Base-by-base conservation (phyloP, 1,140 invertebrate species). In the Micrasema longulum region DNA sequence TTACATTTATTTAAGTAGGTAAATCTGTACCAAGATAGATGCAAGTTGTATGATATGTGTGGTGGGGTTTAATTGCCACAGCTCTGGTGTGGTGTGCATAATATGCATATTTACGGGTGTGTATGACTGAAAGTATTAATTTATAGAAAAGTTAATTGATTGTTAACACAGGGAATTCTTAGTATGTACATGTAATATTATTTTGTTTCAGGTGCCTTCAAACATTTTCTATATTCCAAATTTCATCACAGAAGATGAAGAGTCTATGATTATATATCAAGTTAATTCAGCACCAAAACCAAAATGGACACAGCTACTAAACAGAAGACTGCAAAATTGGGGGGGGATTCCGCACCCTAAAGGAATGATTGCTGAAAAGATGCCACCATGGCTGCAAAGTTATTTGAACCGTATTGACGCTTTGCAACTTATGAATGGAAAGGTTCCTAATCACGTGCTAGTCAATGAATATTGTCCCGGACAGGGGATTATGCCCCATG, bases 401-500 rank as follows among this genome's bases (percentile, higher is more conserved):
- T 93, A 91, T 77, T 84, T 95, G 16, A 83, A 93, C n/a, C 92
- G 89, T 85, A 89, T 99, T 41, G 84, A 88, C 71, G 78, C 83
- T 9, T 79, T 96, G 4, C 86, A 90, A 60, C 77, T 96, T 35
- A 98, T 98, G 87, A 87, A 88, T 38, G 87, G 87, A 2, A 90
- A 89, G 74, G 91, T 91, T 77, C 93, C 96, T 12, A 99, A 99
- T 83, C 97, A 99, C 87, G 92, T 99, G 3, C 83, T 99, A 22
- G 91, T 99, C 0, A 99, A 99, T 86, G 97, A 99, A 84, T 99
- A 99, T 87, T 82, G 91, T 74, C 86, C 95, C 18, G 94, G 94
- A 0, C 96, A 99, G 86, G 97, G 96, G 23, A 97, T 97, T 57
- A 92, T 97, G 90, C 93, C 97, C 2, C 97, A 99, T 87, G 90